Conservation (phyloP, 2,113 vertebrate genomes). For the Anhinga anhinga region DNA sequence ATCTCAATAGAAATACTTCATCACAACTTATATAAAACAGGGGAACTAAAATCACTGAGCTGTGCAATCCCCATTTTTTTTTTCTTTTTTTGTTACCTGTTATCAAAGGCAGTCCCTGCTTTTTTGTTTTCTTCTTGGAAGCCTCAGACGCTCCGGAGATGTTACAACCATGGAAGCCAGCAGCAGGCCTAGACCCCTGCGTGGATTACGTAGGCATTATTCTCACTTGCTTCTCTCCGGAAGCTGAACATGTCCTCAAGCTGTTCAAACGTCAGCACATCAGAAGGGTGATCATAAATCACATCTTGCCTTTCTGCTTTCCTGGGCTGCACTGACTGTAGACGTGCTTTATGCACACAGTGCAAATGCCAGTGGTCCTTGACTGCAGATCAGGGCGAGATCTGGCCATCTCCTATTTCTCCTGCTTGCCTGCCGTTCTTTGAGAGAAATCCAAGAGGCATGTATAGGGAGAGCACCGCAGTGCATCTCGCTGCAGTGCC, state of each 20-base stretch:
- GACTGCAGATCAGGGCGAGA: background rate
- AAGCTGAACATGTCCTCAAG: background rate
- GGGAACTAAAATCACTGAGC: background rate
- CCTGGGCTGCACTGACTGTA: background rate
- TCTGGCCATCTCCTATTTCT: background rate
- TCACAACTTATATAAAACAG: background rate
- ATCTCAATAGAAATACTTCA: background rate
- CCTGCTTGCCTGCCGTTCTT: background rate
- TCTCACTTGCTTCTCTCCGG: background rate
- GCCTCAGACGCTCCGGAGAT: background rate
- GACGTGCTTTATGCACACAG: fast-evolving
- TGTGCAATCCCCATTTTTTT: background rate
- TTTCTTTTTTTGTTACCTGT: background rate
- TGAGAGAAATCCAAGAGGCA: background rate
- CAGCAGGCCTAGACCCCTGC: no score
- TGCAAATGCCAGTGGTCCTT: background rate
- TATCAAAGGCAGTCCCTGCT: background rate
- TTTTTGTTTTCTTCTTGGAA: background rate
- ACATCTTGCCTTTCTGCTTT: background rate
- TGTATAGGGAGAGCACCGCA: background rate
- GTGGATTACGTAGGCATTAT: fast-evolving
- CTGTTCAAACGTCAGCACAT: background rate
- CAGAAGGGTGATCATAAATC: background rate
- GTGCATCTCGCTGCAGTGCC: no score
- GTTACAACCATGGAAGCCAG: background rate